Evolutionary conservation across 2,888 invertebrate genomes (phyloP).

Genomic region (Microplitis deprimator): DNA sequence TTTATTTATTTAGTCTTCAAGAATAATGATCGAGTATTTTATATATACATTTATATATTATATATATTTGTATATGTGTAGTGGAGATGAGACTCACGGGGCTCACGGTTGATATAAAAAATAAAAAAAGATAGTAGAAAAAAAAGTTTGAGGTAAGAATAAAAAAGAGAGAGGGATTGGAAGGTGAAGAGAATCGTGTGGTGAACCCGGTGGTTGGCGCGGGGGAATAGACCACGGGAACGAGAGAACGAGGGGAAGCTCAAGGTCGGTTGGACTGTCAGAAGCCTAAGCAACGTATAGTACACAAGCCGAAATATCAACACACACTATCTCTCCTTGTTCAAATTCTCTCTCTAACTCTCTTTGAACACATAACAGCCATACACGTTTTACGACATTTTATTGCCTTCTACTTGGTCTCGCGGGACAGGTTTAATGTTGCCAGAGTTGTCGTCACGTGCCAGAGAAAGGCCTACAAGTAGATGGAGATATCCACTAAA

Average conservation of each 20-base stretch:
- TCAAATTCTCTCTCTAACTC: slow-evolving; percentile 14
- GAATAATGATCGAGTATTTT: slow-evolving; percentile 24
- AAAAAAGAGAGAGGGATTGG: slow-evolving; percentile 29
- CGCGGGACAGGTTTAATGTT: slow-evolving; percentile 22
- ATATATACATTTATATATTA: neutral
- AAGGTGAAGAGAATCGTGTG: slow-evolving; percentile 43
- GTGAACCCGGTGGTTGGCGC: slow-evolving; percentile 32
- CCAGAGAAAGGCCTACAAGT: slow-evolving; percentile 19
- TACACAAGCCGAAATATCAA: slow-evolving; percentile 45
- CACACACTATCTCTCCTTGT: slow-evolving; percentile 39
- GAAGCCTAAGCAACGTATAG: slow-evolving; percentile 43
- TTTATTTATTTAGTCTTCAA: neutral
- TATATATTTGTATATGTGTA: slow-evolving; percentile 32
- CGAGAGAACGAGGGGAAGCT: slow-evolving; percentile 52
- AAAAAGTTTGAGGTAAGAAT: slow-evolving; percentile 39
- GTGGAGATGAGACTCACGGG: slow-evolving; percentile 5
- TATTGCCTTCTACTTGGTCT: slow-evolving; percentile 16
- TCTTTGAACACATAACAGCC: neutral
- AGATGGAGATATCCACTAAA: neutral
- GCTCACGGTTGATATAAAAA: slow-evolving; percentile 17
- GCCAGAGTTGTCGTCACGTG: slow-evolving; percentile 22
- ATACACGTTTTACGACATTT: slow-evolving; percentile 25
- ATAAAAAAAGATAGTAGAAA: slow-evolving; percentile 39
- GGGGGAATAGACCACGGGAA: slow-evolving; percentile 39
- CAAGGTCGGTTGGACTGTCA: slow-evolving; percentile 56